Base-by-base conservation (phyloP, 2,797 vertebrate species). In the Oreonectes daqikongensis region DNA sequence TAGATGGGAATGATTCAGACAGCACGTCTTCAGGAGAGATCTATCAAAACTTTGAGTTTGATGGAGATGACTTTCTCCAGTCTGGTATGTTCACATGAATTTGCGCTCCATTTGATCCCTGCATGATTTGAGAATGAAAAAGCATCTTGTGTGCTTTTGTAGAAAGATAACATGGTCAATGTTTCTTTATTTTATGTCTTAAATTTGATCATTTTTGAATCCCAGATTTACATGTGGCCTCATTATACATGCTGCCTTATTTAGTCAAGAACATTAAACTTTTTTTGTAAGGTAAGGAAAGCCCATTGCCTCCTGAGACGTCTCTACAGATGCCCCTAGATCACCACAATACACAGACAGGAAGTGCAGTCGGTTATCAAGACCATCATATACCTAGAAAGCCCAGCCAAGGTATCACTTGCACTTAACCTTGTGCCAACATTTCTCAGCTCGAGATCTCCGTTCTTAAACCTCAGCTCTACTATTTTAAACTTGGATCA, bases 1-100 rank as follows among this genome's bases (percentile, higher is more conserved):
- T 1, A 22, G 69, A 76, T 26, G 55, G 53, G 1, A 52, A 35
- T 30, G 82, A 84, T 67, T 82, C 87, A 35, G 84, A 75, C 26
- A 85, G 86, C 73, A 83, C 85, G 5, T 86, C 84, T 12, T 87
- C 87, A 24, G 87, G 75, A 4, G 84, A 85, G 42, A 81, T 40
- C 24, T 87, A 87, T 48, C 73, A 84, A 69, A 86, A 85, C 66
- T 40, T 17, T 12, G 73, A 63, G 46, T 20, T 22, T 3, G 24
- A 66, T n/a, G 35, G 6, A 4, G 68, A 79, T 35, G 44, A 46
- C 22, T 28, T 26, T 53, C 35, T 40, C 8, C 28, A 48, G 22
- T 55, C 73, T 78, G 57, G 83, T 86, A 46, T 67, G 74, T 26
- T 8, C 35, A 30, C 28, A 28, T 55, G 12, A 74, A 74, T 3